Conservation (phyloP, 2,888 invertebrate species). For the Conops quadrifasciatus region DNA sequence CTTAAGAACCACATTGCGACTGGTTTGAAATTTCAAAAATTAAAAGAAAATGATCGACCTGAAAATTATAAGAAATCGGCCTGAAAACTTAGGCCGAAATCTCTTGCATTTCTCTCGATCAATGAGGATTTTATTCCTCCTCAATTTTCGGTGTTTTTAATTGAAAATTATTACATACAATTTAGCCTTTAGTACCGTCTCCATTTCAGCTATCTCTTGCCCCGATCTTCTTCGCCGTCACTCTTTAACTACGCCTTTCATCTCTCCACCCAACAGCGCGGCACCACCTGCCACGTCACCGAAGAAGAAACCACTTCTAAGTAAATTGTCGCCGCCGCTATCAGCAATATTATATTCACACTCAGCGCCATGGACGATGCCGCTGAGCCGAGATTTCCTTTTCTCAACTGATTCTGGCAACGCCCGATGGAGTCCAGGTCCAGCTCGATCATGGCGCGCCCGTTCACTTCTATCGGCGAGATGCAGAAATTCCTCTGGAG, state of each 20-base stretch:
- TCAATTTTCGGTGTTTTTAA: background rate
- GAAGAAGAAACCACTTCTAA: slow-evolving; percentile 23
- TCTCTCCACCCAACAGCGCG: slow-evolving; percentile 40
- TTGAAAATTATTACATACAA: background rate
- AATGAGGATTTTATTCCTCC: background rate
- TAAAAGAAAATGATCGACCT: no score
- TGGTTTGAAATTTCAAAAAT: no score
- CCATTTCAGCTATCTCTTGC: background rate
- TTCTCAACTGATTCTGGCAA: slow-evolving; percentile 74
- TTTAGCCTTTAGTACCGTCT: background rate
- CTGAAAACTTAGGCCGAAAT: no score
- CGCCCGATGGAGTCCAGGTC: slow-evolving; percentile 73
- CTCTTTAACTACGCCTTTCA: slow-evolving; percentile 43
- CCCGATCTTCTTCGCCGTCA: background rate
- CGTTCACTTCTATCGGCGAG: slow-evolving; percentile 84
- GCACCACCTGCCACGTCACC: background rate
- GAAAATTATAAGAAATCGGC: no score
- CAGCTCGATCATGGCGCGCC: slow-evolving; percentile 75
- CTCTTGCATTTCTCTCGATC: background rate
- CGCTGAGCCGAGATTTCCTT: slow-evolving; percentile 72
- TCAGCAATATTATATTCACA: slow-evolving; percentile 56
- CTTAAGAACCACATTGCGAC: no score
- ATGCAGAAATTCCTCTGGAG: slow-evolving; percentile 83
- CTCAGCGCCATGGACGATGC: slow-evolving; percentile 58
- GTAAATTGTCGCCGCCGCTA: slow-evolving; percentile 54